Evolutionary conservation across 1,140 invertebrate species (phyloP), one percentile per base, ranked within the genome.

Genomic region (Zaprionus ornatus): DNA sequence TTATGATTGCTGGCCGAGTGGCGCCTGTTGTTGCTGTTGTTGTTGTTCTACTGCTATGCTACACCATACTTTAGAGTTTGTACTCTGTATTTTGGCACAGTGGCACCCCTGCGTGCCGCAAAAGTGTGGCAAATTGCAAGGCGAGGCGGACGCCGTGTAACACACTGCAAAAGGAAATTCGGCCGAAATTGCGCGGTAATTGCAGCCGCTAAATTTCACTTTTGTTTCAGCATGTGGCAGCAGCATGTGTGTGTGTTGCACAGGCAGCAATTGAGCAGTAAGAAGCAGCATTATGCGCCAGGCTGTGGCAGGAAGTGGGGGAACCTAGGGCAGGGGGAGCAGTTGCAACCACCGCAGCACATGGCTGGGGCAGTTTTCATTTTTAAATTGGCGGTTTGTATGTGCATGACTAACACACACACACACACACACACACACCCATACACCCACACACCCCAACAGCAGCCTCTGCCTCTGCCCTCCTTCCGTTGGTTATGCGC

Each of bases 331-430:
- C n/a, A 23, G 19, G 40, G 9, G 25, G 21, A 23, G 6, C 23
- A 21, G 19, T 12, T 10, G 27, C 57, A 35, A 6, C 10, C 42
- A 32, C 21, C 63, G 68, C 71, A 67, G 42, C 70, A 66, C 75
- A 68, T 71, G 81, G 74, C 65, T 73, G 72, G 85, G 72, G 85
- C 85, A 85, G 85, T 90, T 90, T 90, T 91, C 88, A 91, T 90
- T 91, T 91, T 90, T 80, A 90, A 90, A 91, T 91, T 91, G 82
- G 90, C 90, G 90, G 90, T 91, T 91, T 45, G 90, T 90, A 91
- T 91, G 81, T 91, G 67, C 29, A 35, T 52, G 75, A 37, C 69
- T 27, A 40, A 75, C 45, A 68, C 32, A 69, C 56, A 69, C 27
- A 80, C 65, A n/a, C 54, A 50, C 40, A 65, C 35, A 27, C 29